These are phyloP conservation scores for Brachionus asplanchnoidis DNA, from an alignment of 1,140 invertebrate species.

Conservation along the genomic window DNA sequence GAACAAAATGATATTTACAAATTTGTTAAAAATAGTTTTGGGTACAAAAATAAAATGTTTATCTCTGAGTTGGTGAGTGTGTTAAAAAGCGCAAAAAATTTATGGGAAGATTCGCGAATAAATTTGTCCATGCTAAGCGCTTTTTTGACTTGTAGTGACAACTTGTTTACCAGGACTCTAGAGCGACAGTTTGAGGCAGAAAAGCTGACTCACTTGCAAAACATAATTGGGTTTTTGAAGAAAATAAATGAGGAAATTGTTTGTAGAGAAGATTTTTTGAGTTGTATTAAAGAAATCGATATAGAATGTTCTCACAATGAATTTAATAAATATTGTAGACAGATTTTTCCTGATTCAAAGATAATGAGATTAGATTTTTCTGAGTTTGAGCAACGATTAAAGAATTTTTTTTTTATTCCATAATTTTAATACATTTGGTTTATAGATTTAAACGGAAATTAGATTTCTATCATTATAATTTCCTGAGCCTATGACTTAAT, in stretches of 20 bases:
- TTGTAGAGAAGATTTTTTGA: not conserved
- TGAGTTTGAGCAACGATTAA: not conserved
- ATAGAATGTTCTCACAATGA: not conserved
- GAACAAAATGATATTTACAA: not conserved
- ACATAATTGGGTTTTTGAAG: not conserved
- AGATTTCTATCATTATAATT: not conserved
- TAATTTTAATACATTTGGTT: not conserved
- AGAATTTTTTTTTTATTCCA: not conserved
- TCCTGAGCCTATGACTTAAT: not conserved
- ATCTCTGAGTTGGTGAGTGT: not conserved
- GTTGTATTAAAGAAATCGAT: not conserved
- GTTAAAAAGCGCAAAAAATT: not conserved
- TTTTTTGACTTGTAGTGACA: not conserved
- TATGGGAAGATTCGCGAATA: not conserved
- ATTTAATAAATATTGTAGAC: not conserved
- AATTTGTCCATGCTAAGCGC: not conserved
- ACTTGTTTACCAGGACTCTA: not conserved
- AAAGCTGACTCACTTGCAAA: not conserved
- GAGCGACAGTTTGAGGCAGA: not conserved
- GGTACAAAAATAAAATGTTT: not conserved
- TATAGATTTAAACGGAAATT: not conserved
- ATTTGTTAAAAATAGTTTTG: not conserved
- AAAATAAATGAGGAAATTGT: not conserved
- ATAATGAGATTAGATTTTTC: not conserved
- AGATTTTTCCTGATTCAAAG: not conserved